Base-by-base conservation (phyloP, 2,888 invertebrate species). In the Lutraria lutraria region DNA sequence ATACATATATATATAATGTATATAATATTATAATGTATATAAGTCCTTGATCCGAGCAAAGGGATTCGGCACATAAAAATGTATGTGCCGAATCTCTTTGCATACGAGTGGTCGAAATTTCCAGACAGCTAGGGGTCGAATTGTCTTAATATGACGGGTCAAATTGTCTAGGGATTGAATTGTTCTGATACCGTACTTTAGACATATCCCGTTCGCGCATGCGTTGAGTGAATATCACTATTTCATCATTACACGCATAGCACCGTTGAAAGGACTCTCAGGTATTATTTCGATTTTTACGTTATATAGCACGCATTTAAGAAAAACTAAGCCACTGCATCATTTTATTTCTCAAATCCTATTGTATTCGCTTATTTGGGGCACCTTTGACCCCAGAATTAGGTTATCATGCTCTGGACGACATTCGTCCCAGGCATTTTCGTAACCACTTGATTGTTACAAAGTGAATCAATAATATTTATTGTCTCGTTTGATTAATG, bases 201-300 rank as follows among this genome's bases (percentile, higher is more conserved):
- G 56, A 16, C 56, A 19, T n/a, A 60, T 60, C 60, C 60, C 6
- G 6, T 21, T 25, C 63, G 63, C 63, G 63, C 63, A 25, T 68
- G 63, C 63, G n/a, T 25, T 25, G 2, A 68, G 63, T 68, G 63
- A 68, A 25, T 68, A n/a, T 68, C 63, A 68, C 13, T 13, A 68
- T 68, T 68, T 25, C 25, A 68, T 25, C 25, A 68, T 68, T 25
- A 25, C 63, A 68, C 63, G 63, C 63, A 25, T n/a, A 10, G 25
- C 63, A 68, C 63, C 63, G 63, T 68, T 25, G 63, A 68, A 68
- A 68, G n/a, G n/a, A 68, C 63, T n/a, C 63, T 13, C 63, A 68
- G 63, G 63, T 68, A 68, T n/a, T n/a, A 68, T 25, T 68, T 21
- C 25, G 21, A 68, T 68, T 68, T 68, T 8, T 25, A 13, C 25